Evolutionary conservation across 2,113 vertebrate genomes (phyloP).

Genomic region (Gallinago paraguaiae): DNA sequence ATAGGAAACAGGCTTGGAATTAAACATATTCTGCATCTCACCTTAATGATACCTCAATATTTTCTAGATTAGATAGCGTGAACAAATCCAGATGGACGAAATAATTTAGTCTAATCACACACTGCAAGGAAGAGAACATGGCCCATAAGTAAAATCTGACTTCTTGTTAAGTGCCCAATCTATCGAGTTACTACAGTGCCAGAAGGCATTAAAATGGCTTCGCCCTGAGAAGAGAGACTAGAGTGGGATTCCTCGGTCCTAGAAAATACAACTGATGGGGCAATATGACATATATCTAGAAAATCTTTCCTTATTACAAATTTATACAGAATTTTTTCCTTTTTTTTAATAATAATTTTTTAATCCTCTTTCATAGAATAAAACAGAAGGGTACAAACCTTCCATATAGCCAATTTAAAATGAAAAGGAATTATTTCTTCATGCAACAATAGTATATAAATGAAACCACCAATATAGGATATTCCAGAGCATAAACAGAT

Average conservation of each 20-base stretch:
- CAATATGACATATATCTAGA: background rate
- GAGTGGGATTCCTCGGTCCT: background rate
- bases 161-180: background rate
- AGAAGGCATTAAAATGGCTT: background rate
- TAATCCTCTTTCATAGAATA: background rate
- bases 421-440: background rate
- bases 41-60: background rate
- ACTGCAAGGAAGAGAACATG: background rate
- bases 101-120: background rate
- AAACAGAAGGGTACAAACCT: rapidly evolving
- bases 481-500: background rate
- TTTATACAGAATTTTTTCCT: background rate
- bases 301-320: background rate
- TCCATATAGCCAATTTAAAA: background rate
- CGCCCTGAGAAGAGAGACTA: background rate
- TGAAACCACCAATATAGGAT: background rate
- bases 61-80: background rate
- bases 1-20: background rate
- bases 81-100: background rate
- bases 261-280: background rate
- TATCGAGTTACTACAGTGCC: background rate
- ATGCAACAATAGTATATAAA: rapidly evolving
- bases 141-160: background rate
- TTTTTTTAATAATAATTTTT: background rate
- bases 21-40: background rate